Evolutionary conservation across 2,113 vertebrate genomes (phyloP), one percentile per base, ranked within the genome.

Genomic region (Otus sunia): DNA sequence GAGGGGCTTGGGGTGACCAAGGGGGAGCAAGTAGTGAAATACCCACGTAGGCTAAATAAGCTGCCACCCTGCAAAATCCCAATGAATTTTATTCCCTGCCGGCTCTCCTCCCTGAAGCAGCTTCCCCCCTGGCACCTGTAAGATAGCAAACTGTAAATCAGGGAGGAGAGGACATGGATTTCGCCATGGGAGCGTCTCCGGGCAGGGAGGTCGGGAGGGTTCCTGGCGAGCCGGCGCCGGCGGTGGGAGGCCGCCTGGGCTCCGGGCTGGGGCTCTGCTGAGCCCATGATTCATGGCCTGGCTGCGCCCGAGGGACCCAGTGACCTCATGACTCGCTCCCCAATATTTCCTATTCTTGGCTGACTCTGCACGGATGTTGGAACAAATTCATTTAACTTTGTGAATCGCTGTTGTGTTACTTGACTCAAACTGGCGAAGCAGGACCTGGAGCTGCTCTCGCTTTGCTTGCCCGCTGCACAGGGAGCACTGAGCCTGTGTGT

Each of bases 371-470:
- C 1, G 7, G 34, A 9, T 5, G 13, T 11, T 16, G 15, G 41
- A 50, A 49, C 22, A 13, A 69, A 56, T 27, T 16, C 47, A 12
- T 12, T 29, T 12, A 27, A 36, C 37, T 14, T 41, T 6, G 23
- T 9, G 86, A 32, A 6, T 59, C 1, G 3, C 64, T 20, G 34
- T 1, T 7, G 71, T 2, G 23, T 11, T 26, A 12, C 2, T 10
- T 4, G 18, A 9, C 39, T 17, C 43, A 3, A 11, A 1, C 15
- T 15, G n/a, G 53, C 0, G 1, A 26, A 22, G 53, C 6, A 5
- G 49, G 37, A 10, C 36, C 37, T 3, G 83, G 69, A 49, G 50
- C 79, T 34, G 41, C 63, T 12, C 29, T 76, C 10, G 3, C 17
- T 47, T 13, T 6, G 14, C 49, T 90, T n/a, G 39, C 60, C 41